Evolutionary conservation across 2,113 vertebrate species (phyloP).

Genomic region (Lontra canadensis): DNA sequence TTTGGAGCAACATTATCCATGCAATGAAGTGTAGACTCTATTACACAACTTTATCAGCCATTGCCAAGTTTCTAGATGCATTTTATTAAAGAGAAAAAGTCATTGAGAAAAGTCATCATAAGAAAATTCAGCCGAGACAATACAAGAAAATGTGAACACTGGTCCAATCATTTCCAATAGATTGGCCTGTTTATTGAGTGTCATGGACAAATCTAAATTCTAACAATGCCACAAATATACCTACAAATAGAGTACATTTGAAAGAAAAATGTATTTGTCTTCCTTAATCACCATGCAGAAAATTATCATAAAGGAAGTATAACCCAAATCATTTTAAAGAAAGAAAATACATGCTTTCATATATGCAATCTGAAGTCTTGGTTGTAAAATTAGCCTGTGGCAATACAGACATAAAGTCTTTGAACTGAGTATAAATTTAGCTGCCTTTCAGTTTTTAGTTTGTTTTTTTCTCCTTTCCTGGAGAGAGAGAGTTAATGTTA

Average conservation of each 20-base stretch:
- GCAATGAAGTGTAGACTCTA: not conserved
- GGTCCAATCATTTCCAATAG: not conserved
- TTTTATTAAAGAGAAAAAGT: constrained; percentile 28
- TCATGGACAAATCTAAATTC: constrained; percentile 16
- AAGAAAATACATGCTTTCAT: constrained; percentile 20
- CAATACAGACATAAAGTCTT: constrained; percentile 66
- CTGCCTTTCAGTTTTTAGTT: constrained; percentile 68
- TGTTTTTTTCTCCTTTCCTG: constrained; percentile 14
- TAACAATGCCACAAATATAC: not conserved
- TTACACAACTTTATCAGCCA: not conserved
- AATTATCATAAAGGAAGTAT: not conserved
- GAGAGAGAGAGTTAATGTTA: constrained; percentile 70
- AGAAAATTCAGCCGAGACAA: constrained; percentile 15
- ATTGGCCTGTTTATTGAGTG: not conserved
- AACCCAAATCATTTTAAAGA: constrained; percentile 12
- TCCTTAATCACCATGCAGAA: not conserved
- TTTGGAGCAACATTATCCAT: not conserved
- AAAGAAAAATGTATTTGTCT: not conserved
- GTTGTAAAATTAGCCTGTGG: constrained; percentile 69
- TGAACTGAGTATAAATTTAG: constrained; percentile 79
- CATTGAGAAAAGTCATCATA: not conserved
- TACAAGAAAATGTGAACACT: not conserved
- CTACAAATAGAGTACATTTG: not conserved
- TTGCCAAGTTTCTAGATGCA: not conserved
- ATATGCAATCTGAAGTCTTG: constrained; percentile 25